phyloP scores from a whole-genome alignment of 2,797 vertebrate genomes.

The Cacajao melanocephalus region DNA sequence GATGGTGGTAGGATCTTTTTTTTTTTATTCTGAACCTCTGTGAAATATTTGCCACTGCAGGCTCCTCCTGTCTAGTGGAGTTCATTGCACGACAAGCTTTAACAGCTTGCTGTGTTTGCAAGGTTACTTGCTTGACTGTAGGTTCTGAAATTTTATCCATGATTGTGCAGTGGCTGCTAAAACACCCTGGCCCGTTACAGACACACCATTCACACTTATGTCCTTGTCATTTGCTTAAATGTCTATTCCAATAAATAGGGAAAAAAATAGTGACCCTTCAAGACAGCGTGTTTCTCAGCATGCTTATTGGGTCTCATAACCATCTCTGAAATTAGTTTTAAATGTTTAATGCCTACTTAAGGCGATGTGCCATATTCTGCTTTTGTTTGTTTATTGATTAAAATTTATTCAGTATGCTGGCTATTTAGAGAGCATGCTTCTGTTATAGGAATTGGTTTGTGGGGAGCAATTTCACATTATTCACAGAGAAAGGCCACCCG shows the following conservation, averaged over 20 bases:
- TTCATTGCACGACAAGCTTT: not conserved
- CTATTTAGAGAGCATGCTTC: not conserved
- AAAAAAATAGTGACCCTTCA: not conserved
- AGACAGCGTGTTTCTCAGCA: not conserved
- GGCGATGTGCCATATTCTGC: not conserved
- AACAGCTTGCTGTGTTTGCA: constrained; percentile 18
- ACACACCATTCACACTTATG: rapidly evolving
- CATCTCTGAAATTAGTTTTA: constrained; percentile 58
- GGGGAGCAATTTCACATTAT: not conserved
- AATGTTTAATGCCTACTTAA: constrained; percentile 68
- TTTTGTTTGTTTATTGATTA: constrained; percentile 67
- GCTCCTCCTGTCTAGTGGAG: not conserved
- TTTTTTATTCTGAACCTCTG: not conserved
- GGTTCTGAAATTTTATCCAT: constrained; percentile 18
- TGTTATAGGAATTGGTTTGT: constrained; percentile 32
- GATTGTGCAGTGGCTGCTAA: not conserved
- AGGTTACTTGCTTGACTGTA: not conserved
- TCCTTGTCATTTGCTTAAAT: constrained; percentile 22
- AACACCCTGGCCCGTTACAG: not conserved
- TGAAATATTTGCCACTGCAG: not conserved
- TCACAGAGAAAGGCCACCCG: not conserved
- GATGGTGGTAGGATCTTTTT: not conserved
- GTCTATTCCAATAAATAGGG: not conserved
- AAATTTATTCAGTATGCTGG: constrained; percentile 53
- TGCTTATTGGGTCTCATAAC: constrained; percentile 1